Conservation (phyloP, 2,888 invertebrate genomes). For the Lymantria monacha region DNA sequence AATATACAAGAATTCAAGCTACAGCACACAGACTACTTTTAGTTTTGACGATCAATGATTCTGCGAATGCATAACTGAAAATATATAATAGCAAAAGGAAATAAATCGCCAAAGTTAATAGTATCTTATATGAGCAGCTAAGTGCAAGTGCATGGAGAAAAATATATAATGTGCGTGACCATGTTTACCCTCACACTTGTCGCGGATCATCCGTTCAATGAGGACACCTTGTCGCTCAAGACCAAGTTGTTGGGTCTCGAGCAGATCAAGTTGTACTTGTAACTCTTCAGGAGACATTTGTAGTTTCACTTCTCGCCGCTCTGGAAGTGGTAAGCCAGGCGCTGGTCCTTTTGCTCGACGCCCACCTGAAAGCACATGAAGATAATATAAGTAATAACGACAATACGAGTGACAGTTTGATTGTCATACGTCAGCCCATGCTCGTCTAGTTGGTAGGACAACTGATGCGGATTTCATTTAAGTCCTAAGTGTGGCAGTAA, state of each 20-base stretch:
- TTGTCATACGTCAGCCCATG: too few relatives aligned
- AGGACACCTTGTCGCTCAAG: constrained; percentile 95
- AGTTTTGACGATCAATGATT: too few relatives aligned
- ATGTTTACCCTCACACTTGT: constrained; percentile 86
- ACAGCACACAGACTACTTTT: too few relatives aligned
- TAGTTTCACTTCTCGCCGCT: constrained; percentile 80
- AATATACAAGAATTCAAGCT: too few relatives aligned
- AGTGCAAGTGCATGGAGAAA: constrained; percentile 16
- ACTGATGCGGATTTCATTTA: too few relatives aligned
- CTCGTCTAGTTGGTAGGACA: too few relatives aligned
- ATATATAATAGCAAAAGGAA: too few relatives aligned
- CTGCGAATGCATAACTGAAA: too few relatives aligned
- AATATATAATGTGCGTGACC: constrained; percentile 43
- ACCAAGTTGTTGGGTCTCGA: constrained; percentile 94
- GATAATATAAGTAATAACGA: background rate
- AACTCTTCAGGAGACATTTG: constrained; percentile 84
- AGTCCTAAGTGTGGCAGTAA: too few relatives aligned
- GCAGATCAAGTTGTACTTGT: constrained; percentile 86
- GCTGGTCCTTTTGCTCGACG: constrained; percentile 91
- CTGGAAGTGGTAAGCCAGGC: constrained; percentile 89
- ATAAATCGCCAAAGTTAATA: background rate
- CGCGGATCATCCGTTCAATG: constrained; percentile 93
- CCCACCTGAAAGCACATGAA: constrained; percentile 72
- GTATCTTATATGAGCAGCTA: background rate
- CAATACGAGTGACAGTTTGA: too few relatives aligned